Base-by-base conservation (phyloP, 2,113 vertebrate species). In the Craseonycteris thonglongyai region DNA sequence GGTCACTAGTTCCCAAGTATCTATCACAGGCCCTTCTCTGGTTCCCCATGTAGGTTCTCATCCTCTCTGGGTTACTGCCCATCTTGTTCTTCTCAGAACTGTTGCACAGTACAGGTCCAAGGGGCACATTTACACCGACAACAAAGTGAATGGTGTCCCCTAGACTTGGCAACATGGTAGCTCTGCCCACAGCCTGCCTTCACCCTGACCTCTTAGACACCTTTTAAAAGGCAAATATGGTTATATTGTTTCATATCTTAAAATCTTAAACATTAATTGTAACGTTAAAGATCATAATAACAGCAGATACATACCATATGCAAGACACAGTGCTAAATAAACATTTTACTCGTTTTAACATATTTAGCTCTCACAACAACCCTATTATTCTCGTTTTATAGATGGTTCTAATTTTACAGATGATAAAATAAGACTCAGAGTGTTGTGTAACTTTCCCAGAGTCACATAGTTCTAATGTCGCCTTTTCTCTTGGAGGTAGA, bases 91-190 rank as follows among this genome's bases (percentile, higher is more conserved):
- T n/a, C 35, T 61, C 26, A 66, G 66, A 49, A 35, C 45, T 28
- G 16, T 0, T 1, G 13, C 35, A n/a, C 1, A 22, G 30, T 38
- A 5, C 11, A 45, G 26, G 56, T n/a, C 49, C 8, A 1, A 82
- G 63, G 30, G 42, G 19, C 58, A 68, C 9, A 0, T 49, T 24
- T 14, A 54, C 16, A 65, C 0, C 22, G 33, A 38, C 47, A 35
- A 42, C 33, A 51, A 58, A 59, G 61, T 26, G 71, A 79, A 79
- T 1, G 5, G 45, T 33, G 54, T 58, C 18, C 40, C 87, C 54
- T 8, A 2, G 28, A 42, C 22, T 1, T 30, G 38, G 35, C 4
- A 69, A 28, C 3, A 14, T 3, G 19, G 61, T 6, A 15, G 47
- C 15, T 49, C 7, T 35, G 11, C 3, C 40, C 33, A 22, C 38